These are phyloP conservation scores for Adoxophyes honmai DNA, from an alignment of 1,140 invertebrate species.

Conservation along the genomic window DNA sequence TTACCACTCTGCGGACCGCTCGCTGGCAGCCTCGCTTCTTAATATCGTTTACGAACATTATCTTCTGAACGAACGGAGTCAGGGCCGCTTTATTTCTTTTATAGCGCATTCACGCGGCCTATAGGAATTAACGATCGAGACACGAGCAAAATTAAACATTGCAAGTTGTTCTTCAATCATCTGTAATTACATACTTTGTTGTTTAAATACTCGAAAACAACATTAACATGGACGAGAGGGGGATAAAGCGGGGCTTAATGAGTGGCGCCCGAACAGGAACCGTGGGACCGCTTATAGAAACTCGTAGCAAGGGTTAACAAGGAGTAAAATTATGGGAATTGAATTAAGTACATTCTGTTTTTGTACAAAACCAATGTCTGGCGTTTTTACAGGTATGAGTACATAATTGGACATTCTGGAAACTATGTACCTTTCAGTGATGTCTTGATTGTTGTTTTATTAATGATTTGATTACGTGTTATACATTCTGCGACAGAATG, in stretches of 20 bases:
- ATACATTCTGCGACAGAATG: too few species aligned
- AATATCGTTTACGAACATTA: conserved; percentile 14
- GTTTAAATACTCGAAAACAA: conserved; percentile 18
- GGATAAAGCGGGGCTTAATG: conserved; percentile 20
- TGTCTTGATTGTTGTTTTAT: too few species aligned
- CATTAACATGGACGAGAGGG: conserved; percentile 15
- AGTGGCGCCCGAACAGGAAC: conserved; percentile 22
- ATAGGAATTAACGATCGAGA: too few species aligned
- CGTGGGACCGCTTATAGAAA: conserved; percentile 18
- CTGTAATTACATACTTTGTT: conserved; percentile 10
- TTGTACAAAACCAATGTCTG: too few species aligned
- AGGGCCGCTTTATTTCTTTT: background rate
- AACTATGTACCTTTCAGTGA: too few species aligned
- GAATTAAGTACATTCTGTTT: background rate
- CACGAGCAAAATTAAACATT: background rate
- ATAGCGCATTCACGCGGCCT: background rate
- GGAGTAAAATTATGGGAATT: conserved; percentile 31
- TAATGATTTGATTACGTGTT: too few species aligned
- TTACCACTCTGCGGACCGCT: conserved; percentile 24
- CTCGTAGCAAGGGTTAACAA: conserved; percentile 19
- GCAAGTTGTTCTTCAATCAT: conserved; percentile 9
- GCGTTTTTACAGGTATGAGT: too few species aligned
- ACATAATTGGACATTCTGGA: too few species aligned
- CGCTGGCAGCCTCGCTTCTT: background rate
- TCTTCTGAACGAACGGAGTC: conserved; percentile 2